Evolutionary conservation across 2,888 invertebrate genomes (phyloP).

Genomic region (Rhingia rostrata): DNA sequence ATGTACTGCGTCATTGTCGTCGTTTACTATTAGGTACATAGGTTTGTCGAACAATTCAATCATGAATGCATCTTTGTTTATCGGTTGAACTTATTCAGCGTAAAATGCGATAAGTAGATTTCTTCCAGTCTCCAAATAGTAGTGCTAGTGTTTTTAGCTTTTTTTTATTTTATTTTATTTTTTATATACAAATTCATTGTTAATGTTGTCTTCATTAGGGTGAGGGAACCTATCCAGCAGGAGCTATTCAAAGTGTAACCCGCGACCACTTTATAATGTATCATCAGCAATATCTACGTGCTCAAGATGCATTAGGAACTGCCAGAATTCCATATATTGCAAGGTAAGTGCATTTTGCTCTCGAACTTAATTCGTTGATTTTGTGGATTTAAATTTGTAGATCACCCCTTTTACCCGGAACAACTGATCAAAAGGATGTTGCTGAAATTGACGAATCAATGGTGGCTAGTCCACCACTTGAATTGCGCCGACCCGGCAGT

Average conservation of each 20-base stretch:
- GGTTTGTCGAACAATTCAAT: no score
- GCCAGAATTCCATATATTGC: constrained; percentile 77
- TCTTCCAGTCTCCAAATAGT: no score
- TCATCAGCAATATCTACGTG: constrained; percentile 83
- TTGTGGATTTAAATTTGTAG: constrained; percentile 12
- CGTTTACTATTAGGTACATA: no score
- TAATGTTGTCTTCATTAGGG: constrained; percentile 81
- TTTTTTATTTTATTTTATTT: not conserved
- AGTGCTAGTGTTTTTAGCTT: no score
- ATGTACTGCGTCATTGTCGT: no score
- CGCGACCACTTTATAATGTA: constrained; percentile 81
- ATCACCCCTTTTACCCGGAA: constrained; percentile 74
- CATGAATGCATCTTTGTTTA: no score
- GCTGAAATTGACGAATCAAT: constrained; percentile 83
- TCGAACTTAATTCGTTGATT: constrained; percentile 6
- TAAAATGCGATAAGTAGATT: no score
- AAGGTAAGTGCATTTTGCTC: constrained; percentile 71
- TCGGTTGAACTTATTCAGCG: no score
- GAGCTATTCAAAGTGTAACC: constrained; percentile 79
- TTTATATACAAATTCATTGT: not conserved
- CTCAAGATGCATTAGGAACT: constrained; percentile 81
- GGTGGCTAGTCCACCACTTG: constrained; percentile 89
- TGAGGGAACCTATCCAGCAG: constrained; percentile 83
- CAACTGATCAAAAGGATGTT: constrained; percentile 76
- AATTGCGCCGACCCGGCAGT: constrained; percentile 86